Evolutionary conservation across 2,113 vertebrate species (phyloP), one percentile per base, ranked within the genome.

Genomic region (Ailuropoda melanoleuca): DNA sequence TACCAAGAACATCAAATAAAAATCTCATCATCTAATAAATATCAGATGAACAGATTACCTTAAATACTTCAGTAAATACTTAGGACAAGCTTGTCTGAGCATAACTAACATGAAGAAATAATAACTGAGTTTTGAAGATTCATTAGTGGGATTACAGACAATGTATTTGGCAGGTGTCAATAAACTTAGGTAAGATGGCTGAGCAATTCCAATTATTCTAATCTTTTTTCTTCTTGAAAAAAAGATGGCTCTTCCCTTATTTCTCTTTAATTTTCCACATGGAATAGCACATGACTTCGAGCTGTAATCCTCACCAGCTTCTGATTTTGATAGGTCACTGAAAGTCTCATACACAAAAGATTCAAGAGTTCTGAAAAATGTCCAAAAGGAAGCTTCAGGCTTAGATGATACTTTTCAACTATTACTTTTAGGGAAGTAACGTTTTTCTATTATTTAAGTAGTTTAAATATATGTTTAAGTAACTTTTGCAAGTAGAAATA

Each of bases 181-280:
- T 6, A 94, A 92, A 95, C 37, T 90, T 87, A 82, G 78, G 46
- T 24, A 88, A 96, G 82, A 43, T 91, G 56, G 56, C 46, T 56
- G 17, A 81, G 48, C 24, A 91, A 80, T 93, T 94, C 46, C 18
- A 91, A 96, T 91, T 82, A 84, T 88, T 48, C 78, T 94, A 93
- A 95, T 50, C n/a, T 48, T 81, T 94, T 75, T 68, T 84, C 88
- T 96, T 8, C 19, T 86, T 55, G 5, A n/a, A 43, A 78, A 90
- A 70, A 39, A 64, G 17, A 70, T 26, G 18, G 2, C 18, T 77
- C 6, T 86, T 87, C 39, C 95, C 56, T 84, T 64, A 75, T 81
- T 90, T 90, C 26, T 87, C 39, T 88, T 97, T 85, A 96, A 88
- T 97, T 93, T 97, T 92, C 48, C 64, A 88, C 75, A 53, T 58